A percentile compares a stretch with the other conserved stretches of the same genome.
Conservation (phyloP, 2,888 invertebrate species). For the Metacarcinus magister region DNA sequence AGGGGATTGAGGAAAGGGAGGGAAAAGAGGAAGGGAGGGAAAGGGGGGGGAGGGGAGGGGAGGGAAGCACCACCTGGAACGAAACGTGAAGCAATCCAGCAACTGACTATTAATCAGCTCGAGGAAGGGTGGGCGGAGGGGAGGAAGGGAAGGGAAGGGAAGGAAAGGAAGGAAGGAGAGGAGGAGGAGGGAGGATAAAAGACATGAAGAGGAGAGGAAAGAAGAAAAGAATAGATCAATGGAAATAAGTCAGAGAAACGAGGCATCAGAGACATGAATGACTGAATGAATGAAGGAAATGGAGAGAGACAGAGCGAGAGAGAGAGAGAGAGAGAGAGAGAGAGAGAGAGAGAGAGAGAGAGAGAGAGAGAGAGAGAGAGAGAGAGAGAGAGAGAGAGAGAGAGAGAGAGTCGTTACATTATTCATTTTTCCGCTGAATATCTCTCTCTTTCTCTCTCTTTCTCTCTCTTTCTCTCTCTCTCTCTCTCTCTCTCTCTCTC, state of each 20-base stretch:
- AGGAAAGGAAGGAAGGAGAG: no score
- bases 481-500: no score
- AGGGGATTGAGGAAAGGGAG: neutral
- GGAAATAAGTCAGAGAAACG: no score
- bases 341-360: no score
- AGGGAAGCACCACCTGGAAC: neutral
- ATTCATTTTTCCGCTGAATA: no score
- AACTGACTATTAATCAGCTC: slow-evolving; percentile 19
- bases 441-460: neutral
- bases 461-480: neutral
- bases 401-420: no score
- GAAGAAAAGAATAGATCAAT: neutral
- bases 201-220: neutral
- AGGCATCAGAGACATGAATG: no score
- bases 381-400: neutral
- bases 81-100: slow-evolving; percentile 5
- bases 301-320: neutral
- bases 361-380: neutral
- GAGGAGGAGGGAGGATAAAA: neutral
- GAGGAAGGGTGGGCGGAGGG: neutral
- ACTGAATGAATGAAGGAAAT: neutral
- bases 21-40: neutral
- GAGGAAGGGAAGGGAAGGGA: neutral
- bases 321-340: slow-evolving; percentile 19
- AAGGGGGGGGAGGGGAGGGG: neutral